A percentile compares a stretch with the other conserved stretches of the same genome.
These are phyloP conservation scores for Emys orbicularis DNA, from an alignment of 2,797 vertebrate species.

Conservation along the genomic window DNA sequence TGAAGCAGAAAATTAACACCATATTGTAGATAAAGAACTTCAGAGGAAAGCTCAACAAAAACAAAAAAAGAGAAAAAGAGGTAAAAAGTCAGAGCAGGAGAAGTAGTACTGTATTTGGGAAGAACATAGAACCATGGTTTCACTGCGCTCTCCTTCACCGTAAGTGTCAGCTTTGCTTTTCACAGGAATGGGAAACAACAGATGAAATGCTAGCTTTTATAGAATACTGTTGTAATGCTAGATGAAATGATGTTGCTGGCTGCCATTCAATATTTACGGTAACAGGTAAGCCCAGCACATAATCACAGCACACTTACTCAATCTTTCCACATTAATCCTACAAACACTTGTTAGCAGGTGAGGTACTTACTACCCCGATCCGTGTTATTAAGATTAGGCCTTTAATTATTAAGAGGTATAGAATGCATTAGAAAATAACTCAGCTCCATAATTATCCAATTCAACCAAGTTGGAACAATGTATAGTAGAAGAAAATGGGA, in stretches of 20 bases:
- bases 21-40: neutral
- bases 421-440: neutral
- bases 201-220: neutral
- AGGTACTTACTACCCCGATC: neutral
- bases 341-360: neutral
- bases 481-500: neutral
- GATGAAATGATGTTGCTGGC: neutral
- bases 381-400: neutral
- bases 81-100: neutral
- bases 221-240: fast-evolving
- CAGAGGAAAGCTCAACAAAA: neutral
- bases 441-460: neutral
- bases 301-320: neutral
- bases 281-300: neutral
- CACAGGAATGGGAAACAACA: neutral
- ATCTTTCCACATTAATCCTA: neutral
- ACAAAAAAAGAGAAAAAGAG: neutral
- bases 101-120: neutral
- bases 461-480: neutral
- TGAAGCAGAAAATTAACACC: neutral
- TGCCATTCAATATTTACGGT: neutral
- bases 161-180: neutral
- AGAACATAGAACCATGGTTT: neutral
- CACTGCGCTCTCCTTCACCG: neutral
- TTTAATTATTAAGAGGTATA: neutral